A percentile compares a stretch with the other conserved stretches of the same genome.
Evolutionary conservation across 2,797 vertebrate genomes (phyloP).

Genomic region (Cynodonichthys magdalenae): DNA sequence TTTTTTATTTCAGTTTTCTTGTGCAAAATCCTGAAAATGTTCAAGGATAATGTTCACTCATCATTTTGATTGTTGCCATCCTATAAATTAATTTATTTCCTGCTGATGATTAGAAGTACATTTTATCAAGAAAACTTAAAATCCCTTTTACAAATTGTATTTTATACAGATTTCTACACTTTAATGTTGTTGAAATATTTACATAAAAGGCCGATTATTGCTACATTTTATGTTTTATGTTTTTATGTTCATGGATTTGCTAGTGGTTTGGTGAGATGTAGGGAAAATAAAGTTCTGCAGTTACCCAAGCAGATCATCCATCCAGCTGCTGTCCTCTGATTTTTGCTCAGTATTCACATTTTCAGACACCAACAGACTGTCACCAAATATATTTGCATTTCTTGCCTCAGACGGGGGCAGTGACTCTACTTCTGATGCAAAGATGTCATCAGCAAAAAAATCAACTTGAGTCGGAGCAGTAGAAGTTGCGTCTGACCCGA

Average conservation of each 20-base stretch:
- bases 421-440: slow-evolving; percentile 43
- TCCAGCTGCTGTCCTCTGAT: slow-evolving; percentile 70
- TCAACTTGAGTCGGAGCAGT: slow-evolving; percentile 28
- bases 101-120: background rate
- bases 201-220: background rate
- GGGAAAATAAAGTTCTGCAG: background rate
- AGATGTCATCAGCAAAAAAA: slow-evolving; percentile 63
- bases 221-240: too few species aligned
- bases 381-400: slow-evolving; percentile 25
- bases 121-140: background rate
- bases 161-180: background rate
- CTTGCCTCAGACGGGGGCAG: slow-evolving; percentile 31
- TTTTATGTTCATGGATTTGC: background rate
- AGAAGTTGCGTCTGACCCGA: slow-evolving; percentile 40
- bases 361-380: slow-evolving; percentile 36
- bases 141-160: background rate
- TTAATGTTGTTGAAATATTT: background rate
- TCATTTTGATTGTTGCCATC: background rate
- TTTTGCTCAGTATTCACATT: slow-evolving; percentile 33
- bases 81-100: background rate
- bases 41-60: background rate
- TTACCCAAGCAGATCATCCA: slow-evolving; percentile 80
- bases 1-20: background rate
- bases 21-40: too few species aligned
- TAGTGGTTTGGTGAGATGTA: background rate